These are phyloP conservation scores for Gari tellinella DNA, from an alignment of 2,888 invertebrate species.

Conservation along the genomic window DNA sequence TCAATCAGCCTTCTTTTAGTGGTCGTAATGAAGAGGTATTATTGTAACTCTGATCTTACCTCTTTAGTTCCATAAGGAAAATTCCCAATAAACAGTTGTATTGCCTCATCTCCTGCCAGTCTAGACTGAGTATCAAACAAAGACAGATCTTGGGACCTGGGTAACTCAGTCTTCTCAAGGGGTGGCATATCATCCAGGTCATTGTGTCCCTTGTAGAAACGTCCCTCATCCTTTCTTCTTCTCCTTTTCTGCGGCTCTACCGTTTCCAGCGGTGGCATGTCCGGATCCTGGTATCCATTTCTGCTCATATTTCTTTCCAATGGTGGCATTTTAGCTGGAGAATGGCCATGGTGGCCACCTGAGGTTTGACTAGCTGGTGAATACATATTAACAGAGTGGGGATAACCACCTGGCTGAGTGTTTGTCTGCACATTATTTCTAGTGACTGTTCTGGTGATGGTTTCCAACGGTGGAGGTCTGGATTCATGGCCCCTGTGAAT, in stretches of 20 bases:
- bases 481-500: too few relatives aligned
- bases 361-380: too few relatives aligned
- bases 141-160: neutral
- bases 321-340: slow-evolving; percentile 30
- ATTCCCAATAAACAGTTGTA: slow-evolving; percentile 57
- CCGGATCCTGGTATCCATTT: slow-evolving; percentile 4
- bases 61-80: slow-evolving; percentile 58
- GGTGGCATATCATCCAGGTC: slow-evolving; percentile 33
- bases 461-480: too few relatives aligned
- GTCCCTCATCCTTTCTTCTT: neutral
- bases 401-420: too few relatives aligned
- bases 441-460: too few relatives aligned
- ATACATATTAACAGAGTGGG: too few relatives aligned
- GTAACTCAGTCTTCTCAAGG: slow-evolving; percentile 13
- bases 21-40: too few relatives aligned
- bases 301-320: slow-evolving; percentile 16
- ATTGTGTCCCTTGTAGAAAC: neutral
- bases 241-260: slow-evolving; percentile 1
- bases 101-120: neutral
- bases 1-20: too few relatives aligned
- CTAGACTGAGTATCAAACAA: neutral
- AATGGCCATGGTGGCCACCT: neutral
- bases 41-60: too few relatives aligned
- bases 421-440: too few relatives aligned
- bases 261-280: slow-evolving; percentile 35